phyloP scores from a whole-genome alignment of 2,113 vertebrate genomes.

The Gymnobelideus leadbeateri region DNA sequence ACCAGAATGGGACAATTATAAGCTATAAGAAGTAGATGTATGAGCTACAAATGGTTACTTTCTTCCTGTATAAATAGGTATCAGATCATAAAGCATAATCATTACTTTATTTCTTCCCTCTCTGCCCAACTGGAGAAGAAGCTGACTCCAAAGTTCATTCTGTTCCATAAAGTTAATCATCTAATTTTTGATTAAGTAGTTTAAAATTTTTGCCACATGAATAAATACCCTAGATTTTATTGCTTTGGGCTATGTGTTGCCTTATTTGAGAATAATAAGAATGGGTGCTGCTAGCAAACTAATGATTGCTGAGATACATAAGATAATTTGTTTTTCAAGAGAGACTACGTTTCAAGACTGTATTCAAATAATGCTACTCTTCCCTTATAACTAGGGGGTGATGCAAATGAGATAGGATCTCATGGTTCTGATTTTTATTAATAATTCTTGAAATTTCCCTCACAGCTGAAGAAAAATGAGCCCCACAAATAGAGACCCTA shows the following conservation, averaged over 20 bases:
- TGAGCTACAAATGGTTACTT: not conserved
- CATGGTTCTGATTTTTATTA: not conserved
- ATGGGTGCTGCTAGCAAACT: not conserved
- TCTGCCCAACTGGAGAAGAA: not conserved
- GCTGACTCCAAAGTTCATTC: not conserved
- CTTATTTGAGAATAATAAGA: not conserved
- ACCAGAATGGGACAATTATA: not conserved
- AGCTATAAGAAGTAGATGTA: not conserved
- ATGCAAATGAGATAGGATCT: not conserved
- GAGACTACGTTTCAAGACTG: not conserved
- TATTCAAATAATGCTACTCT: not conserved
- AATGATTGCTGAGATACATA: not conserved
- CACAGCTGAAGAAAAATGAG: not conserved
- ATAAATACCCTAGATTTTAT: not conserved
- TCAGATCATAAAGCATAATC: not conserved
- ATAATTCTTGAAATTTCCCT: not conserved
- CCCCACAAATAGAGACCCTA: not conserved
- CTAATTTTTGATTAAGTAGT: not conserved
- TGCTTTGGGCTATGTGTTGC: not conserved
- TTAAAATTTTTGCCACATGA: not conserved
- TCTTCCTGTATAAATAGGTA: not conserved
- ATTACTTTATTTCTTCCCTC: not conserved
- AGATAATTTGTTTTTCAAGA: not conserved
- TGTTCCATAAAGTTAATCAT: not conserved
- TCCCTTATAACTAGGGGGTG: not conserved